These are phyloP conservation scores for Arremon brunneinucha DNA, from an alignment of 2,797 vertebrate genomes.

Conservation along the genomic window DNA sequence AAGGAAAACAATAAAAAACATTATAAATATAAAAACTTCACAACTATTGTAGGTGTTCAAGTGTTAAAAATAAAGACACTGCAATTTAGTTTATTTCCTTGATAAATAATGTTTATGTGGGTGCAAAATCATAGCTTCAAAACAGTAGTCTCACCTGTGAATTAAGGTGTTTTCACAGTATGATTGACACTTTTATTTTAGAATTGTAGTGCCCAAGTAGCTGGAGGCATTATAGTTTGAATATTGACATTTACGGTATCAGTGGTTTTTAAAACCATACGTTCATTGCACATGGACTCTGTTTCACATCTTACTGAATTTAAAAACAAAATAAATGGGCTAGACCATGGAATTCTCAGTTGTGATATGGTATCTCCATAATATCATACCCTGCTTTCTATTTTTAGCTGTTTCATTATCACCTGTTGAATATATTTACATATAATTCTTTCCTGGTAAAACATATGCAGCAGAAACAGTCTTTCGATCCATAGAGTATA, in stretches of 20 bases:
- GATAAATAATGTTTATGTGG: not conserved
- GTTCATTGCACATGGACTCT: not conserved
- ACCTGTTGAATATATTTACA: not conserved
- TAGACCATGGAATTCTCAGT: not conserved
- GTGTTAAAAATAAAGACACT: not conserved
- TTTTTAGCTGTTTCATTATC: not conserved
- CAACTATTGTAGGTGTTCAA: not conserved
- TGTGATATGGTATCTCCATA: not conserved
- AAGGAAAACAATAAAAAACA: not conserved
- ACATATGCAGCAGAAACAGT: not conserved
- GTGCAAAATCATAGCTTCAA: not conserved
- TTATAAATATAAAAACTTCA: not conserved
- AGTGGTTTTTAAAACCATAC: not conserved
- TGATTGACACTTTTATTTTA: not conserved
- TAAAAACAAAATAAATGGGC: not conserved
- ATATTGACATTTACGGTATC: not conserved
- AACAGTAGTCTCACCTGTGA: not conserved
- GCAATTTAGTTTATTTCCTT: not conserved
- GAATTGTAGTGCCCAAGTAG: not conserved
- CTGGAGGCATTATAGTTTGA: not conserved
- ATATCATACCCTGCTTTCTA: not conserved
- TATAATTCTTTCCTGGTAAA: not conserved
- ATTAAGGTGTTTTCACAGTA: not conserved
- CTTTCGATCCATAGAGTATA: not conserved
- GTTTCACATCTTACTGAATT: not conserved